Conservation (phyloP, 2,888 invertebrate species). For the Autographa gamma region DNA sequence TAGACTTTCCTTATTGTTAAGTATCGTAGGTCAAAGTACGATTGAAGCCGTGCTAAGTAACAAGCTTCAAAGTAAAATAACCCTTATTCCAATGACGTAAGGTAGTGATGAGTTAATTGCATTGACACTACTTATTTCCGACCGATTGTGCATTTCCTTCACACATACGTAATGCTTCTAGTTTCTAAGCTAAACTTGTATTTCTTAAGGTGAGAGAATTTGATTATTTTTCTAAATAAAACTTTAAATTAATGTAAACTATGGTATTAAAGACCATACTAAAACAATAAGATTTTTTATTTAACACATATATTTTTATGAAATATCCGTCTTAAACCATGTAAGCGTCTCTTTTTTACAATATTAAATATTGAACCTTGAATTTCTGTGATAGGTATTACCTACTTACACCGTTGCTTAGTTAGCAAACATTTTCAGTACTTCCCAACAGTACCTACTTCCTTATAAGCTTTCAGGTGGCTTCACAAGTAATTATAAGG, state of each 20-base stretch:
- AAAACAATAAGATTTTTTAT: no score
- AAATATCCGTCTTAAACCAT: not conserved
- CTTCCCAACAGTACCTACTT: not conserved
- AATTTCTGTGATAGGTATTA: no score
- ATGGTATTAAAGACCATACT: no score
- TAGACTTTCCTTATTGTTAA: not conserved
- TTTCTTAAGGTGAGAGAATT: not conserved
- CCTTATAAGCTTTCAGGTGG: slow-evolving; percentile 13
- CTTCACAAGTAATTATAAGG: slow-evolving; percentile 74
- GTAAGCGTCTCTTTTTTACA: no score
- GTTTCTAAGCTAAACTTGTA: not conserved
- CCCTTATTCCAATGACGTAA: slow-evolving; percentile 11
- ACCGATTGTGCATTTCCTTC: slow-evolving; percentile 36
- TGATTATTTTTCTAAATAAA: not conserved
- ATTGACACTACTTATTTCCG: slow-evolving; percentile 39
- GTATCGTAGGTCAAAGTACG: slow-evolving; percentile 38
- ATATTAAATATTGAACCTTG: no score
- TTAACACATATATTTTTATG: no score
- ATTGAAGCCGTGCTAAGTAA: slow-evolving; percentile 29
- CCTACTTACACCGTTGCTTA: not conserved
- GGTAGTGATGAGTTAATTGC: slow-evolving; percentile 22
- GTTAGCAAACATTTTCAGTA: not conserved
- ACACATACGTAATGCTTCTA: not conserved
- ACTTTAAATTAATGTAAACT: no score
- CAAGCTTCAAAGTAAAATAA: slow-evolving; percentile 7